These are phyloP conservation scores for Stegodyphus mimosarum DNA, from an alignment of 1,140 invertebrate species.

Conservation along the genomic window DNA sequence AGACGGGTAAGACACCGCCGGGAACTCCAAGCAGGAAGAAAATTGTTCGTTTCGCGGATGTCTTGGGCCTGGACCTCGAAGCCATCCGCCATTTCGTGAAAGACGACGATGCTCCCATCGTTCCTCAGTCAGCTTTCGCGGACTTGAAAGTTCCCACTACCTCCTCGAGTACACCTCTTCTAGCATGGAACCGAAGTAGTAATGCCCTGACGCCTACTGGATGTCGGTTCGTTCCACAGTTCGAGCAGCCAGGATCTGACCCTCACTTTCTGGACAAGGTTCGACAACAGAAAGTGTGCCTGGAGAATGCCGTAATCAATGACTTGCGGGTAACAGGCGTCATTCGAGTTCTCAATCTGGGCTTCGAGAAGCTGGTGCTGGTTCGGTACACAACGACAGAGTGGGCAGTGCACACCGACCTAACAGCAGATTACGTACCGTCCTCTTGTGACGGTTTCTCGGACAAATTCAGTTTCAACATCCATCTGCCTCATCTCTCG, in stretches of 20 bases:
- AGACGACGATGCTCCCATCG: conserved; percentile 83
- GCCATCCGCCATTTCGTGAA: conserved; percentile 73
- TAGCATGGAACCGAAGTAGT: conserved; percentile 71
- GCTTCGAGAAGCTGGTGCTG: conserved; percentile 90
- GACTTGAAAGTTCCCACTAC: conserved; percentile 73
- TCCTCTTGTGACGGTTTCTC: conserved; percentile 93
- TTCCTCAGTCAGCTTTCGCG: conserved; percentile 83
- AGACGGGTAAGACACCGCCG: conserved; percentile 73
- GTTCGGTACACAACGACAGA: conserved; percentile 86
- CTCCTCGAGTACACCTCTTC: conserved; percentile 84
- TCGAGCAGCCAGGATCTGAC: conserved; percentile 82
- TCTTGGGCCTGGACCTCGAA: conserved; percentile 90
- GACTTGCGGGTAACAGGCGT: conserved; percentile 82
- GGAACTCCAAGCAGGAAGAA: conserved; percentile 83
- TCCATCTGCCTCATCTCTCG: conserved; percentile 69
- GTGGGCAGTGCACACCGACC: conserved; percentile 86
- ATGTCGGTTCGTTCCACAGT: conserved; percentile 79
- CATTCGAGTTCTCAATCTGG: conserved; percentile 88
- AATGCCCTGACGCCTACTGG: conserved; percentile 11
- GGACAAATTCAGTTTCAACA: conserved; percentile 83
- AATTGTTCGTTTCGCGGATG: conserved; percentile 94
- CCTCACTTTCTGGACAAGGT: conserved; percentile 83
- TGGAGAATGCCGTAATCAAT: conserved; percentile 85
- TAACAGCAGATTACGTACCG: conserved; percentile 80
- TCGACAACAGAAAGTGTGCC: conserved; percentile 78